A percentile compares a stretch with the other conserved stretches of the same genome.
Evolutionary conservation across 1,140 invertebrate species (phyloP).

Genomic region (Rhizoglyphus robini): DNA sequence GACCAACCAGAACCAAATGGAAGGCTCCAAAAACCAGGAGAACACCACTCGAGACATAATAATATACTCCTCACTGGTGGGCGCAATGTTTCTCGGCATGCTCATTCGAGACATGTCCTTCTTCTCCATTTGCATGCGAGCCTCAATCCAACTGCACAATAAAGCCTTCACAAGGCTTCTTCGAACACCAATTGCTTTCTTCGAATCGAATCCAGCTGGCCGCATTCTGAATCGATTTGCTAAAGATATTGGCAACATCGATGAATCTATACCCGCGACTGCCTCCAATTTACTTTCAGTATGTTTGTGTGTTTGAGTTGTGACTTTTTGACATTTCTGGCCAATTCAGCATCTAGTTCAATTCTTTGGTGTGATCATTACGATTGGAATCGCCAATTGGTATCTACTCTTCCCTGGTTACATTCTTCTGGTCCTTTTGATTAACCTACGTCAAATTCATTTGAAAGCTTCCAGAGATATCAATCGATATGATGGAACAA

Average conservation of each 20-base stretch:
- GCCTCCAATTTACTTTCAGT: slow-evolving; percentile 45
- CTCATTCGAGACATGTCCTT: slow-evolving; percentile 50
- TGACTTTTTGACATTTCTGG: slow-evolving; percentile 32
- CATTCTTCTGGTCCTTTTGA: too few species aligned
- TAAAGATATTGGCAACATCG: slow-evolving; percentile 25
- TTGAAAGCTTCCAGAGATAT: slow-evolving; percentile 64
- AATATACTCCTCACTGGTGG: slow-evolving; percentile 33
- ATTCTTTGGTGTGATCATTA: slow-evolving; percentile 27
- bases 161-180: slow-evolving; percentile 65
- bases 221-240: slow-evolving; percentile 27
- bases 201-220: slow-evolving; percentile 65
- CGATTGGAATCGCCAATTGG: too few species aligned
- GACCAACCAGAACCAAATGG: slow-evolving; percentile 18
- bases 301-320: slow-evolving; percentile 31
- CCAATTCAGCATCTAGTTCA: neutral
- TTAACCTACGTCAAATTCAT: slow-evolving; percentile 65
- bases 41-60: slow-evolving; percentile 7
- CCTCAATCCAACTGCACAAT: slow-evolving; percentile 64
- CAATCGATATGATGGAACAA: slow-evolving; percentile 68
- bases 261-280: slow-evolving; percentile 53
- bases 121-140: slow-evolving; percentile 58
- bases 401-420: too few species aligned
- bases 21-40: too few species aligned
- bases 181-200: slow-evolving; percentile 66
- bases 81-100: slow-evolving; percentile 32